phyloP scores from a whole-genome alignment of 2,888 invertebrate genomes.

The Liopterus haemorrhoidalis region DNA sequence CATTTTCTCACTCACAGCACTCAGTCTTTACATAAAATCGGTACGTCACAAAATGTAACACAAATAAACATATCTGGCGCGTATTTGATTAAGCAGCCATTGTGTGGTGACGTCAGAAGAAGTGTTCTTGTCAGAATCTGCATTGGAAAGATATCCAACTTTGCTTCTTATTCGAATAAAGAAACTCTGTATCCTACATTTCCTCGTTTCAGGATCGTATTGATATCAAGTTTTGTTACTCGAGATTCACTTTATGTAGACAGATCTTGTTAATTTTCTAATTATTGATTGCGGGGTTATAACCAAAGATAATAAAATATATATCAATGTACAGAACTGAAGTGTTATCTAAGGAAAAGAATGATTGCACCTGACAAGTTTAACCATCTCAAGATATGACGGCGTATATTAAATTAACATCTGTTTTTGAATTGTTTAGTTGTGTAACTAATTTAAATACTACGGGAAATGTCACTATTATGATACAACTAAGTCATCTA shows the following conservation, averaged over 20 bases:
- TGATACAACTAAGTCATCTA: not conserved
- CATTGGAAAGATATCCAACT: conserved; percentile 44
- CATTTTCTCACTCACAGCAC: no score
- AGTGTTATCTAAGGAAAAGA: no score
- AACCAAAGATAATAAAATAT: conserved; percentile 6
- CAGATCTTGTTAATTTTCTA: not conserved
- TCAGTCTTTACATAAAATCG: no score
- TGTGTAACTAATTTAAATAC: conserved; percentile 6
- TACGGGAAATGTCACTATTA: not conserved
- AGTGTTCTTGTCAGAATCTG: conserved; percentile 46
- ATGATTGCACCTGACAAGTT: no score
- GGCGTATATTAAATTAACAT: no score
- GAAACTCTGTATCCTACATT: conserved; percentile 36
- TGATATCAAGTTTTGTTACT: no score
- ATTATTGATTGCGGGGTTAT: conserved; percentile 5
- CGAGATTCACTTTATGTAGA: not conserved
- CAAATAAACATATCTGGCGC: conserved; percentile 42
- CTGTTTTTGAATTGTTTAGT: no score
- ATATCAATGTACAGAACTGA: no score
- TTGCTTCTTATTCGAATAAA: conserved; percentile 39
- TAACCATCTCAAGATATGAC: no score
- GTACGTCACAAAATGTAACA: conserved; percentile 21
- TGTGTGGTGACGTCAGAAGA: conserved; percentile 43
- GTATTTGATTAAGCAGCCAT: conserved; percentile 44
- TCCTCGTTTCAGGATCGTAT: no score